phyloP scores from a whole-genome alignment of 2,113 vertebrate genomes.

The Gavia stellata region DNA sequence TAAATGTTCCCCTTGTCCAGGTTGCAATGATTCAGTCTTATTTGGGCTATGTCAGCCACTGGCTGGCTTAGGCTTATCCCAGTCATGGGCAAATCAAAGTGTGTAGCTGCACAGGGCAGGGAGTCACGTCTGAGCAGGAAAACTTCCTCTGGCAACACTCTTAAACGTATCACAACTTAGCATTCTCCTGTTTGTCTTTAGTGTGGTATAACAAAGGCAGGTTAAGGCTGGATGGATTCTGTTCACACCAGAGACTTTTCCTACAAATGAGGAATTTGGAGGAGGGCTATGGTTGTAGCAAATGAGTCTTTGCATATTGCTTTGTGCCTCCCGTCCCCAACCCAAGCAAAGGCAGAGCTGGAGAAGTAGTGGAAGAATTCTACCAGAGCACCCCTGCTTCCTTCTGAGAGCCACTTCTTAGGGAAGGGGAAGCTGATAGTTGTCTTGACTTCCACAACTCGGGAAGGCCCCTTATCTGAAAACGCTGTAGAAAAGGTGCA shows the following conservation, averaged over 20 bases:
- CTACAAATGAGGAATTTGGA: neutral
- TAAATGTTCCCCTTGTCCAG: neutral
- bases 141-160: neutral
- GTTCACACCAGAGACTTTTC: neutral
- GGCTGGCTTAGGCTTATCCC: neutral
- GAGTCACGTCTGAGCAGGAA: neutral
- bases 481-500: neutral
- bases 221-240: neutral
- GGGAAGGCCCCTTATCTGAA: neutral
- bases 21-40: neutral
- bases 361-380: neutral
- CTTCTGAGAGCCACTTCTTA: neutral
- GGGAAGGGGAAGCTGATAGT: neutral
- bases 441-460: neutral
- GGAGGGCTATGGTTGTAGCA: neutral
- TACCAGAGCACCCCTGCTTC: neutral
- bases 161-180: neutral
- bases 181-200: neutral
- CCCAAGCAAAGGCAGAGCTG: neutral
- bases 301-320: neutral
- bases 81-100: neutral
- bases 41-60: neutral
- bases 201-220: neutral
- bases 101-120: neutral
- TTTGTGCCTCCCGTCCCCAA: neutral